phyloP scores from a whole-genome alignment of 2,888 invertebrate genomes.

The Ophioninae sp. region DNA sequence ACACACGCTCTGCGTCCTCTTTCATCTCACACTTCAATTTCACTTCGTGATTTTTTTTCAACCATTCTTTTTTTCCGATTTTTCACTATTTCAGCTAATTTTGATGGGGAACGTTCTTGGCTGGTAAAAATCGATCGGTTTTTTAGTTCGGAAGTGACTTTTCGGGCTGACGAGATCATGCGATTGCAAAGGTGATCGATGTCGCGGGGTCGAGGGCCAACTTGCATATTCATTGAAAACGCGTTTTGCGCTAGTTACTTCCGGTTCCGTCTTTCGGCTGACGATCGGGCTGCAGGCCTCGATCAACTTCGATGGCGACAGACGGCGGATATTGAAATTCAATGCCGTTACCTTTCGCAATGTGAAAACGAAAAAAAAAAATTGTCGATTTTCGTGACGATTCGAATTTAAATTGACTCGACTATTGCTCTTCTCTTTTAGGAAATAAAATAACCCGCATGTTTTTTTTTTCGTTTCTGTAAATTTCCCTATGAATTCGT shows the following conservation, averaged over 20 bases:
- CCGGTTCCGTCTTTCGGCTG: conserved; percentile 68
- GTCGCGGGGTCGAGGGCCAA: conserved; percentile 74
- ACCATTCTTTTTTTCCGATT: too few species aligned
- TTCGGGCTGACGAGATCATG: conserved; percentile 4
- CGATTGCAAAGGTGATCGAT: conserved; percentile 54
- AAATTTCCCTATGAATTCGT: not conserved
- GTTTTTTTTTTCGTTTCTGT: not conserved
- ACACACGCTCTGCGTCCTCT: too few species aligned
- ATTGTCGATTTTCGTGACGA: not conserved
- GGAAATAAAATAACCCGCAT: not conserved
- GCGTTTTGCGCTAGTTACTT: conserved; percentile 58
- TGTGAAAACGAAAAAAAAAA: not conserved
- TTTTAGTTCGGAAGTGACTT: not conserved
- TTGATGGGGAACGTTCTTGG: too few species aligned
- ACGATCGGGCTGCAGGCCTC: not conserved
- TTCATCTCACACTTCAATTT: too few species aligned
- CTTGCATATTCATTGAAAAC: conserved; percentile 76
- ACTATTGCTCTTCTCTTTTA: not conserved
- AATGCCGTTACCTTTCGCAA: not conserved
- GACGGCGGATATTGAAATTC: not conserved
- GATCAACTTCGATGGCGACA: not conserved
- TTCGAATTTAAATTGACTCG: not conserved
- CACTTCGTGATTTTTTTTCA: too few species aligned
- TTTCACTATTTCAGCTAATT: not conserved
- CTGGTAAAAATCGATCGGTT: not conserved